Conservation (phyloP, 2,888 invertebrate genomes). For the Perizoma affinitatum region DNA sequence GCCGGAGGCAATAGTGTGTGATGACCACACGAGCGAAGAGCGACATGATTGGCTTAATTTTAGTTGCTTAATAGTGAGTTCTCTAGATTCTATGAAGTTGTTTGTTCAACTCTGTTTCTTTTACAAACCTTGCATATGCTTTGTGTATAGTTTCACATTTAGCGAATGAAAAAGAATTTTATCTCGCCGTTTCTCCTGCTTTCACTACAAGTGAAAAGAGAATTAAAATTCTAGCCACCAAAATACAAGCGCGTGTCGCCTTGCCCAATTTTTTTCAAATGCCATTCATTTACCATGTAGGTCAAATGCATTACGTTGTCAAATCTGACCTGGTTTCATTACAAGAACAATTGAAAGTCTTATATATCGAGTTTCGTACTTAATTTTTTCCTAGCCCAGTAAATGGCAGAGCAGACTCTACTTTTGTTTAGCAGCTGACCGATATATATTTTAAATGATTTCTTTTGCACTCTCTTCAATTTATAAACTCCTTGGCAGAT, state of each 20-base stretch:
- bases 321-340: slow-evolving; percentile 72
- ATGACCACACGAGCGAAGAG: slow-evolving; percentile 45
- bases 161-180: slow-evolving; percentile 13
- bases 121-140: slow-evolving; percentile 1
- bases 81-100: slow-evolving; percentile 8
- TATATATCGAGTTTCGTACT: slow-evolving; percentile 31
- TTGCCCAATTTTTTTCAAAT: slow-evolving; percentile 66
- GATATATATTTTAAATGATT: slow-evolving; percentile 26
- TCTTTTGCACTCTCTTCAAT: slow-evolving; percentile 44
- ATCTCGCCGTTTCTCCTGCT: slow-evolving; percentile 22
- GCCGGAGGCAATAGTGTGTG: slow-evolving; percentile 48
- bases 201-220: slow-evolving; percentile 21
- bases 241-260: slow-evolving; percentile 37
- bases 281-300: slow-evolving; percentile 67
- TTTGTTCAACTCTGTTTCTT: slow-evolving; percentile 8
- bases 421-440: slow-evolving; percentile 2
- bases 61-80: slow-evolving; percentile 23
- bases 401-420: slow-evolving; percentile 14
- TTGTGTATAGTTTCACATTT: slow-evolving; percentile 12
- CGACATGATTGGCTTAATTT: slow-evolving; percentile 23
- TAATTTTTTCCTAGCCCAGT: slow-evolving; percentile 27
- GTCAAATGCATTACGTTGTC: slow-evolving; percentile 77
- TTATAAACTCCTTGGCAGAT: slow-evolving; percentile 55
- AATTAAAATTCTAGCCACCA: slow-evolving; percentile 25
- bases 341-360: slow-evolving; percentile 47